phyloP scores from a whole-genome alignment of 2,113 vertebrate species.

The Monopterus albus region DNA sequence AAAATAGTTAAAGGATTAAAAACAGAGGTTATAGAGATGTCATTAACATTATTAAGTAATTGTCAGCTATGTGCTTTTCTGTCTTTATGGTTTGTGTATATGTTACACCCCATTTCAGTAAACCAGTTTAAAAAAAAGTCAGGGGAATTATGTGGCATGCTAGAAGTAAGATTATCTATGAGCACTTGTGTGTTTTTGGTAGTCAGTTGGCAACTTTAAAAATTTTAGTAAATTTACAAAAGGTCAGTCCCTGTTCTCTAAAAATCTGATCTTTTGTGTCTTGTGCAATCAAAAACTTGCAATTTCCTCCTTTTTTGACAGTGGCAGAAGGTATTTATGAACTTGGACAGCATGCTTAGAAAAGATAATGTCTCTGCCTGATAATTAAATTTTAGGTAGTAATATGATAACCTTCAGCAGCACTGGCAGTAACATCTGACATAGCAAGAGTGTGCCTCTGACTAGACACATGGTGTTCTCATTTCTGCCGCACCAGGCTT shows the following conservation, averaged over 20 bases:
- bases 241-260: background rate
- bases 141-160: background rate
- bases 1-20: background rate
- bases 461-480: constrained; percentile 37
- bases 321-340: background rate
- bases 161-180: constrained; percentile 3
- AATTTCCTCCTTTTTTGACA: background rate
- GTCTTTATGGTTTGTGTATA: background rate
- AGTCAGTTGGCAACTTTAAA: background rate
- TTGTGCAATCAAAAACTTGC: background rate
- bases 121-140: background rate
- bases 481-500: constrained; percentile 31
- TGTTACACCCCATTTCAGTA: background rate
- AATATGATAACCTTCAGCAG: constrained; percentile 40
- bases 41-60: background rate
- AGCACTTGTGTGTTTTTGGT: background rate
- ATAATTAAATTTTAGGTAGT: constrained; percentile 40
- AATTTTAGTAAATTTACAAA: background rate
- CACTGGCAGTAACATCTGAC: constrained; percentile 40
- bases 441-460: constrained; percentile 22
- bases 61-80: background rate
- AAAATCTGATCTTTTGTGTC: background rate
- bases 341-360: background rate
- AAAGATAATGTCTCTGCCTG: constrained; percentile 18
- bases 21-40: background rate